phyloP scores from a whole-genome alignment of 2,113 vertebrate genomes.

The Hydrochoerus hydrochaeris region DNA sequence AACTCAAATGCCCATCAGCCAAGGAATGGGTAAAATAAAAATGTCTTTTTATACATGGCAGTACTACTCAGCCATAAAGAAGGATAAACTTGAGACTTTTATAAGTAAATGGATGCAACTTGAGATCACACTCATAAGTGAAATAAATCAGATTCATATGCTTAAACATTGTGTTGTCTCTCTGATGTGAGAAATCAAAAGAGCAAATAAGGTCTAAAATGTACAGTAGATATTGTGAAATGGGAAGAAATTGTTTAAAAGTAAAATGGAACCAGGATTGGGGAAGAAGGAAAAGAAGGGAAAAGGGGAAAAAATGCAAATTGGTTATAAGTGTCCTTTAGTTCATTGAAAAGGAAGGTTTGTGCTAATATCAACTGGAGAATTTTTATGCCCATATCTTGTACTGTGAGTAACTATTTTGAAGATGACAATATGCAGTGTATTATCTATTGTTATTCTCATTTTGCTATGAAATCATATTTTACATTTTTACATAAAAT shows the following conservation, averaged over 20 bases:
- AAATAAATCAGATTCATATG: not conserved
- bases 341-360: no score
- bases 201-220: not conserved
- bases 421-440: no score
- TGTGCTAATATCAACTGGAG: no score
- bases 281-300: no score
- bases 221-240: not conserved
- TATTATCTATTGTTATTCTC: no score
- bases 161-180: not conserved
- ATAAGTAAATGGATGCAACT: not conserved
- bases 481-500: no score
- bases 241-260: not conserved
- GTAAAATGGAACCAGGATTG: not conserved
- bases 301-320: no score
- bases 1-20: not conserved
- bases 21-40: not conserved
- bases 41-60: not conserved
- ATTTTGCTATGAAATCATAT: no score
- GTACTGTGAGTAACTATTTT: no score
- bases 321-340: no score
- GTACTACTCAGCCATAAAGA: not conserved
- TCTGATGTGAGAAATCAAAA: not conserved
- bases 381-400: no score
- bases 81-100: not conserved
- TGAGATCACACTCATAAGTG: not conserved